phyloP scores from a whole-genome alignment of 2,888 invertebrate species.

The Cryptocheilus praepositus region DNA sequence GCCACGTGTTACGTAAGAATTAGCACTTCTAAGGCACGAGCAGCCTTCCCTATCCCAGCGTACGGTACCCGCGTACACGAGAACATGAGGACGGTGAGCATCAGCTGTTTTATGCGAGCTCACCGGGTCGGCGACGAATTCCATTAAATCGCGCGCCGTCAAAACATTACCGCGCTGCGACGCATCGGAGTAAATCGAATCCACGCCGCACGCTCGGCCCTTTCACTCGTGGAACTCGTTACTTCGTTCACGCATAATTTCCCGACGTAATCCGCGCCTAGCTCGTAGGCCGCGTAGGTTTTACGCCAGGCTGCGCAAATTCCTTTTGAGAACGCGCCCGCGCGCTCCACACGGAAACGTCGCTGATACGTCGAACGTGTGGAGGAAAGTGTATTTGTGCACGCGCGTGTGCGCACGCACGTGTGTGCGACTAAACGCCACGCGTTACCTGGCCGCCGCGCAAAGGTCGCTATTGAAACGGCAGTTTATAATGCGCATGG shows the following conservation, averaged over 20 bases:
- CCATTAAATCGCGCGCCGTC: slow-evolving; percentile 19
- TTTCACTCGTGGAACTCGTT: slow-evolving; percentile 50
- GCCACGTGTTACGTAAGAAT: no score
- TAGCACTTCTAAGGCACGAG: no score
- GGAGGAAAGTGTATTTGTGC: no score
- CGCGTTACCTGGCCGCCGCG: background rate
- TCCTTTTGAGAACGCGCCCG: slow-evolving; percentile 34
- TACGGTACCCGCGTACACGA: background rate
- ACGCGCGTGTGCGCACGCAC: no score
- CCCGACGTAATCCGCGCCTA: slow-evolving; percentile 26
- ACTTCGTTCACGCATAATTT: slow-evolving; percentile 46
- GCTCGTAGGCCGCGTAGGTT: slow-evolving; percentile 34
- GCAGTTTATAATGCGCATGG: slow-evolving; percentile 32
- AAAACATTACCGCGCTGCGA: background rate
- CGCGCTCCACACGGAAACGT: slow-evolving; percentile 17
- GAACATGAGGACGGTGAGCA: no score
- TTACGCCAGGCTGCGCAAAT: slow-evolving; percentile 37
- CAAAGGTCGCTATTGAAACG: slow-evolving; percentile 41
- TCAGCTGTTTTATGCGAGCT: slow-evolving; percentile 5
- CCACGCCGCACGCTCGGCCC: slow-evolving; percentile 4
- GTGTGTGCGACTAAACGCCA: background rate
- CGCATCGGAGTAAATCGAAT: background rate
- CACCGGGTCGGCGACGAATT: slow-evolving; percentile 19
- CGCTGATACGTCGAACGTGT: no score
- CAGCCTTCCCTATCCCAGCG: no score